Conservation (phyloP, 2,113 vertebrate species). For the Nothocercus julius region DNA sequence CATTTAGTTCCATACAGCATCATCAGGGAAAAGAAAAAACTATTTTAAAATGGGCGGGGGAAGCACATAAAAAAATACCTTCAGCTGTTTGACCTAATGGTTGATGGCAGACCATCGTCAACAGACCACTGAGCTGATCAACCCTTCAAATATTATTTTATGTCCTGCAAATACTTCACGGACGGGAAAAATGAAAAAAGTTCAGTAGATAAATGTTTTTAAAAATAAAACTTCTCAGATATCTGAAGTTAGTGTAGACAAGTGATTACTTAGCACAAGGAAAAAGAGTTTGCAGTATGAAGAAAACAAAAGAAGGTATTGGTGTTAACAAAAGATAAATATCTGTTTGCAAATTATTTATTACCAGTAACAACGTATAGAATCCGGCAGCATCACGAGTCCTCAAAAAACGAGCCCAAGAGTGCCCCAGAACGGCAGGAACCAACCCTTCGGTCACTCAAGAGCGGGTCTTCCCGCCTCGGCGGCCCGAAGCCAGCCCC, state of each 20-base stretch:
- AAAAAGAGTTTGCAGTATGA: not conserved
- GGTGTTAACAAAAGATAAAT: not conserved
- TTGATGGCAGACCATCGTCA: too few relatives aligned
- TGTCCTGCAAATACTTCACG: too few relatives aligned
- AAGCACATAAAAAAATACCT: too few relatives aligned
- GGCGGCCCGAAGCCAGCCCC: not conserved
- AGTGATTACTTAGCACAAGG: not conserved
- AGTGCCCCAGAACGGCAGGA: not conserved
- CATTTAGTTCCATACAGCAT: not conserved
- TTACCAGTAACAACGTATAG: not conserved
- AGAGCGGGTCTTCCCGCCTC: accelerated
- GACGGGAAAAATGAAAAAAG: too few relatives aligned
- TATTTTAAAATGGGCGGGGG: too few relatives aligned
- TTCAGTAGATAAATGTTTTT: not conserved
- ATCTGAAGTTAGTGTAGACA: not conserved
- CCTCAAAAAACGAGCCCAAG: not conserved
- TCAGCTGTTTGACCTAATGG: too few relatives aligned
- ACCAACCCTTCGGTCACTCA: not conserved
- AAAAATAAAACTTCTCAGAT: not conserved
- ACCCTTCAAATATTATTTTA: too few relatives aligned
- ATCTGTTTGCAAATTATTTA: not conserved
- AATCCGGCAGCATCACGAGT: not conserved
- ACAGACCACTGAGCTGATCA: too few relatives aligned
- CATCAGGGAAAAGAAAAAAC: too few relatives aligned
- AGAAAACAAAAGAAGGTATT: not conserved